Evolutionary conservation across 2,113 vertebrate species (phyloP).

Genomic region (Leucosticte australis): DNA sequence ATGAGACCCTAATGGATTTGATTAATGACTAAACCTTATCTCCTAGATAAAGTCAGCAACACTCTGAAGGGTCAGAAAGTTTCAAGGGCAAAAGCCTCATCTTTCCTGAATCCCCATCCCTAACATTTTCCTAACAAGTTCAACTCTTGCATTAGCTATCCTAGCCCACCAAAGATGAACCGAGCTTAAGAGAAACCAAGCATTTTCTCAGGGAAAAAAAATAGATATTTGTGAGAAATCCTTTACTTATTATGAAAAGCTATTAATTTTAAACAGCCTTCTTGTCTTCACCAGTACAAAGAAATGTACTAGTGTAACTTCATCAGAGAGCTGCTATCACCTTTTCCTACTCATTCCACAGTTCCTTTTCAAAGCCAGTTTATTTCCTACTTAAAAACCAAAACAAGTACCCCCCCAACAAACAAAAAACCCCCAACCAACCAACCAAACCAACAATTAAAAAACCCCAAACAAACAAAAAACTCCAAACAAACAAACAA

Average conservation of each 20-base stretch:
- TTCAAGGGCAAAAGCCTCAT: background rate
- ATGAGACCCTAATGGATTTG: background rate
- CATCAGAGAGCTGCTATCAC: background rate
- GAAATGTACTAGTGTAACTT: background rate
- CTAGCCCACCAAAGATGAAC: background rate
- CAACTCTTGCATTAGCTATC: background rate
- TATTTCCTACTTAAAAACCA: background rate
- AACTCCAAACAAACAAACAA: background rate
- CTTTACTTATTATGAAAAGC: background rate
- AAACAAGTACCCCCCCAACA: background rate
- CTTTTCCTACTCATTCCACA: background rate
- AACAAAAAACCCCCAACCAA: background rate
- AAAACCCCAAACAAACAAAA: background rate
- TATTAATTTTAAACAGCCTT: background rate
- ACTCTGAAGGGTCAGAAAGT: background rate
- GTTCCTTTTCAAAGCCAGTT: background rate
- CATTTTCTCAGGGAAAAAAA: background rate
- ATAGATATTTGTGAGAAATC: background rate
- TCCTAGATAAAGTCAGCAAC: background rate
- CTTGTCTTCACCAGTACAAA: background rate
- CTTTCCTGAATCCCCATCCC: background rate
- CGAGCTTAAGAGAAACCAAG: background rate
- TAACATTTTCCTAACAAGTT: background rate
- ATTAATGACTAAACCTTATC: background rate
- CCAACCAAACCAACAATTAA: background rate